A percentile compares a stretch with the other conserved stretches of the same genome.
Evolutionary conservation across 2,113 vertebrate genomes (phyloP).

Genomic region (Pseudopipra pipra): DNA sequence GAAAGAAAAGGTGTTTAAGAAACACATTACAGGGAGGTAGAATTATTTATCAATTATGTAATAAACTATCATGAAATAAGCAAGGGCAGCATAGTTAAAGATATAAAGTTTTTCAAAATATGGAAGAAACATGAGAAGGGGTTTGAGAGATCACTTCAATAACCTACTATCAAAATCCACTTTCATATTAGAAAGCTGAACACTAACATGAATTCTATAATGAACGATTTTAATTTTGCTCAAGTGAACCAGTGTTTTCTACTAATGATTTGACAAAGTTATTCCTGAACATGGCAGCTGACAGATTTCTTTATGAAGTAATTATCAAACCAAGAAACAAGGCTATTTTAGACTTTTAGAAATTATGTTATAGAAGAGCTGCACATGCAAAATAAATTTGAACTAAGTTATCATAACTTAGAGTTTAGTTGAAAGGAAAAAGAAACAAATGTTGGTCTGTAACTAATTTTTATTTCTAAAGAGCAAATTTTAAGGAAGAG

Average conservation of each 20-base stretch:
- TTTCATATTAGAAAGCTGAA: not conserved
- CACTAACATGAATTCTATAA: not conserved
- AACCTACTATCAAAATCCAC: not conserved
- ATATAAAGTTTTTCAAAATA: not conserved
- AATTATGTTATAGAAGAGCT: not conserved
- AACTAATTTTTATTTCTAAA: not conserved
- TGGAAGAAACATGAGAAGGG: not conserved
- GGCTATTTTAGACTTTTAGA: not conserved
- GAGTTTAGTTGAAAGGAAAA: not conserved
- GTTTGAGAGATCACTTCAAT: not conserved
- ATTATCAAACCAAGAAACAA: not conserved
- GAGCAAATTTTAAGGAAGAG: not conserved
- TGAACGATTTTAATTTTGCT: not conserved
- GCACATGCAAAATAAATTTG: not conserved
- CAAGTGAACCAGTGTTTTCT: not conserved
- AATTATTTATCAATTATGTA: not conserved
- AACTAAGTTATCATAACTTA: not conserved
- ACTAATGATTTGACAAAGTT: not conserved
- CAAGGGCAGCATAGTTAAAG: not conserved
- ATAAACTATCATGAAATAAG: not conserved
- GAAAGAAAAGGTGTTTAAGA: not conserved
- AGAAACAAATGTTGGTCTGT: not conserved
- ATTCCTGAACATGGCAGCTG: not conserved
- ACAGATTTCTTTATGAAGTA: not conserved
- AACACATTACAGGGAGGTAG: not conserved